Percentiles rank a stretch among this genome's conserved stretches.
Conservation (phyloP, 2,113 vertebrate genomes). For the Eleginops maclovinus region DNA sequence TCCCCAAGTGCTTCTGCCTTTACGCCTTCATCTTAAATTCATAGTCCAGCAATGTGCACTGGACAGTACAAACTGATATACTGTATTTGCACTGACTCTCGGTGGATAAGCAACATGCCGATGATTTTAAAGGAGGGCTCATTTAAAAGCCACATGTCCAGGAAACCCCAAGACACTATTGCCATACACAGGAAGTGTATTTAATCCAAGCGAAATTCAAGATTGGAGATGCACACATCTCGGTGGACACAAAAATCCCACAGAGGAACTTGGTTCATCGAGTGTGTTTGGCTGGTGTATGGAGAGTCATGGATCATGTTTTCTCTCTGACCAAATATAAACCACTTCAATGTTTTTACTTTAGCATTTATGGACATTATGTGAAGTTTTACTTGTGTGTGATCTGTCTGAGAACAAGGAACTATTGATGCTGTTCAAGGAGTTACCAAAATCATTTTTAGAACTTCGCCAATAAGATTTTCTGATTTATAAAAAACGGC, state of each 20-base stretch:
- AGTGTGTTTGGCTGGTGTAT: background rate
- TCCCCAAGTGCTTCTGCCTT: conserved; percentile 37
- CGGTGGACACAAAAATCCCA: background rate
- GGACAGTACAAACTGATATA: conserved; percentile 43
- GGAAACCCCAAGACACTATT: conserved; percentile 26
- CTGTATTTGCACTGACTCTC: conserved; percentile 30
- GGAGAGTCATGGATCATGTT: background rate
- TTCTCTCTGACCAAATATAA: no score
- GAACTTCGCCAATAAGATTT: background rate
- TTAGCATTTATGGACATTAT: no score
- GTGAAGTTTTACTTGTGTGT: background rate
- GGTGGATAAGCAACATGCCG: conserved; percentile 32
- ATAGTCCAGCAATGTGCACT: conserved; percentile 58
- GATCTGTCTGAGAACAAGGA: background rate
- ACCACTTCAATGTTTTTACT: no score
- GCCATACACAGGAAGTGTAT: conserved; percentile 41
- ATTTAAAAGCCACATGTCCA: conserved; percentile 61
- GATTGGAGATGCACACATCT: background rate
- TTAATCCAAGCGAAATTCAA: conserved; percentile 4
- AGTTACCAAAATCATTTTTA: background rate
- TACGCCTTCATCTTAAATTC: conserved; percentile 77
- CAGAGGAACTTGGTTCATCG: background rate
- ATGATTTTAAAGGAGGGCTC: conserved; percentile 59
- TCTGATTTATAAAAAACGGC: background rate
- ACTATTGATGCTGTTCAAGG: background rate